phyloP scores from a whole-genome alignment of 2,113 vertebrate genomes.

The Tetraodon nigroviridis region DNA sequence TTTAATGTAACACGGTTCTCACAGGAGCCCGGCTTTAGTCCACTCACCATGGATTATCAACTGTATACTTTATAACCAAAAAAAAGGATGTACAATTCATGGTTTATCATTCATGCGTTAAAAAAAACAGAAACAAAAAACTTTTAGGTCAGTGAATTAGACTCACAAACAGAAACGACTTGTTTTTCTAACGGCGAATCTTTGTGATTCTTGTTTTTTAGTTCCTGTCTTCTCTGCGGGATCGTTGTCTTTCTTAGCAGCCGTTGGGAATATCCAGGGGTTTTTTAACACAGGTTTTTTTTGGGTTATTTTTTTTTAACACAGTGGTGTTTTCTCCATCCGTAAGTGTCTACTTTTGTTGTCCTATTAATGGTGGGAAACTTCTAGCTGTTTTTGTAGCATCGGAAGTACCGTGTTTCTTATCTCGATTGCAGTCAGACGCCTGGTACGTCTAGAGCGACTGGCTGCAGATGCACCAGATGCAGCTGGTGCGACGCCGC shows the following conservation, averaged over 20 bases:
- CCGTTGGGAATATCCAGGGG: constrained; percentile 66
- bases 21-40: constrained; percentile 46
- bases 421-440: constrained; percentile 27
- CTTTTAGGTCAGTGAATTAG: constrained; percentile 28
- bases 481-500: constrained; percentile 35
- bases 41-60: constrained; percentile 49
- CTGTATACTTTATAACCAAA: constrained; percentile 52
- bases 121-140: constrained; percentile 9
- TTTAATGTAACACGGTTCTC: constrained; percentile 57
- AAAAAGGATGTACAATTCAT: constrained; percentile 27
- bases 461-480: constrained; percentile 32
- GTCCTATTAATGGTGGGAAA: constrained; percentile 23
- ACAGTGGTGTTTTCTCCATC: constrained; percentile 19
- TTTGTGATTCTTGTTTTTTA: constrained; percentile 26
- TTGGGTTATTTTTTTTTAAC: constrained; percentile 17
- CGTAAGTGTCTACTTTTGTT: constrained; percentile 10
- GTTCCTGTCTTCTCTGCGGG: constrained; percentile 36
- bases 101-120: constrained; percentile 33
- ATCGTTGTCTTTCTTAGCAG: constrained; percentile 46
- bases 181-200: constrained; percentile 13
- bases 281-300: constrained; percentile 60
- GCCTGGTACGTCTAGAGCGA: constrained; percentile 61
- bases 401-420: constrained; percentile 22
- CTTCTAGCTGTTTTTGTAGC: constrained; percentile 22
- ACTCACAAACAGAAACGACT: constrained; percentile 30